Evolutionary conservation across 1,140 invertebrate species (phyloP).

Genomic region (Belonocnema kinseyi): DNA sequence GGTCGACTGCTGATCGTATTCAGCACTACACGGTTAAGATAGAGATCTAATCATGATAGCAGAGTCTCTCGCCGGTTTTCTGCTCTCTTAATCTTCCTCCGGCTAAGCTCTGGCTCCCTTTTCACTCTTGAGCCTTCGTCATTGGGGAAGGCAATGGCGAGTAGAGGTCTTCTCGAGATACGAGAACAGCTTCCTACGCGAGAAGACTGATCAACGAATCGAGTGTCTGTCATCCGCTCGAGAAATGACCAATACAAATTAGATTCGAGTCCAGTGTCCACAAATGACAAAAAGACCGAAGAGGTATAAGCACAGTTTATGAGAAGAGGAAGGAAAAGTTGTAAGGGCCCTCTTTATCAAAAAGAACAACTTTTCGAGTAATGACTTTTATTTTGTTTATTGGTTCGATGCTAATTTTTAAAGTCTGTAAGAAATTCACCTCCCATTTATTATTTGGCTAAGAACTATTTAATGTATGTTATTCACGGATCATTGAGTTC

Average conservation of each 20-base stretch:
- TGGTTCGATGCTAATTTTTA: not conserved
- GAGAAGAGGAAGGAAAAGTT: not conserved
- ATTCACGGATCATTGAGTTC: conserved; percentile 20
- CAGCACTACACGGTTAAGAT: conserved; percentile 11
- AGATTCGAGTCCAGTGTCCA: not conserved
- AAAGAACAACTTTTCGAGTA: not conserved
- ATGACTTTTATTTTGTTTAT: not conserved
- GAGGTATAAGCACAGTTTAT: not conserved
- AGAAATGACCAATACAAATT: not conserved
- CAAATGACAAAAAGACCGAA: not conserved
- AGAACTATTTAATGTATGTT: conserved; percentile 10
- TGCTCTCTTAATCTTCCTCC: conserved; percentile 21
- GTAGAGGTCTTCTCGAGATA: conserved; percentile 9
- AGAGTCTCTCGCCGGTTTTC: not conserved
- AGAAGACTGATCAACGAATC: not conserved
- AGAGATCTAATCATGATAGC: conserved; percentile 28
- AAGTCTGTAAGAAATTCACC: not conserved
- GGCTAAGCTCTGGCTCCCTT: not conserved
- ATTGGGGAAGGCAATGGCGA: conserved; percentile 22
- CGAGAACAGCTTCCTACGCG: conserved; percentile 4
- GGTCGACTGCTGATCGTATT: conserved; percentile 15
- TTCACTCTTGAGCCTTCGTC: not conserved
- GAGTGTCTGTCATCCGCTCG: not conserved
- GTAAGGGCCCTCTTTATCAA: not conserved
- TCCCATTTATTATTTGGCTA: not conserved